Evolutionary conservation across 2,113 vertebrate genomes (phyloP), one percentile per base, ranked within the genome.

Genomic region (Solea solea): DNA sequence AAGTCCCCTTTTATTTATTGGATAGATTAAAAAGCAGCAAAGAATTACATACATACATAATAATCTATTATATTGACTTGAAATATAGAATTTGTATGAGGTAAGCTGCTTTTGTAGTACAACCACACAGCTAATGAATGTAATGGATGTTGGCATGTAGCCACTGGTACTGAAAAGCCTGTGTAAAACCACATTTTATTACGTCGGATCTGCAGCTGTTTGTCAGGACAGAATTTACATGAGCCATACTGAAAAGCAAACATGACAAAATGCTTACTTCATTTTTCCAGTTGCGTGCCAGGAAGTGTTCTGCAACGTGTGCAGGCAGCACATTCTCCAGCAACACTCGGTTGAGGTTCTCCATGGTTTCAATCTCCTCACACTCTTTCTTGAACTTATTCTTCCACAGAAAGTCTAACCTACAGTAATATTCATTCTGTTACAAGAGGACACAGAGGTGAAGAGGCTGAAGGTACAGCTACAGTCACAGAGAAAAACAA

Each of bases 401-500:
- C 94, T 98, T 99, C 97, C 98, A 99, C 64, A 99, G 93, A 94
- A 99, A 99, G 94, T 99, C 98, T 94, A 99, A 98, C 96, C 97
- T 98, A 97, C 98, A 99, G 97, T 99, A 99, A 98, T 99, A 99
- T 98, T 99, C 98, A 98, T 97, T 99, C 98, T 99, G 98, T 99
- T 99, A 99, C 95, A 99, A 96, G 96, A 99, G 97, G 96, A 99
- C 97, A 99, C 96, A 99, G 95, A 98, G 93, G 95, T 97, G 94
- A 97, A 96, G 95, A 92, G 88, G 72, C 91, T 88, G 90, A 88
- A 92, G 86, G 84, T 79, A 85, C 81, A 95, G 93, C 93, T 94
- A 95, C 95, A 92, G 93, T 95, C 91, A 95, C 92, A 91, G 71
- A 88, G 59, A 81, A 89, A 55, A 10, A 28, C 41, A 56, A 75